Conservation (phyloP, 2,797 vertebrate species). For the Heterohyrax brucei region DNA sequence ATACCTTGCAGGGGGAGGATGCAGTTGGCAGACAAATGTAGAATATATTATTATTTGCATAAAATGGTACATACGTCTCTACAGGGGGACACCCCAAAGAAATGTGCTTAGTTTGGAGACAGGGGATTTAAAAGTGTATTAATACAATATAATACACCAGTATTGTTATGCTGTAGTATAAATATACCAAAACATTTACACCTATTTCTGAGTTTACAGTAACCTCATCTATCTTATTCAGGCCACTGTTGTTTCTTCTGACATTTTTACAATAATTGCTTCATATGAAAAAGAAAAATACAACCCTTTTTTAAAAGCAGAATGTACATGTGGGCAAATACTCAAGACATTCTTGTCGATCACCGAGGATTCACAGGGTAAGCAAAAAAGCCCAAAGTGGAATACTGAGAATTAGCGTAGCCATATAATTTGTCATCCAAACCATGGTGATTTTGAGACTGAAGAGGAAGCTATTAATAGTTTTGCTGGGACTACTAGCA, state of each 20-base stretch:
- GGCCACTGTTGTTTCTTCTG: background rate
- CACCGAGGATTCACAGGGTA: slow-evolving; percentile 2
- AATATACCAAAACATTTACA: slow-evolving; percentile 48
- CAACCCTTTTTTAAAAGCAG: slow-evolving; percentile 40
- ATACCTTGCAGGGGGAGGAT: too few relatives aligned
- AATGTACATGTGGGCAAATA: background rate
- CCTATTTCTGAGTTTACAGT: slow-evolving; percentile 55
- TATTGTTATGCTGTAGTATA: background rate
- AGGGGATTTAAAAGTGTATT: slow-evolving; percentile 11
- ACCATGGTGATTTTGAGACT: slow-evolving; percentile 3
- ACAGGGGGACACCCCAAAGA: background rate
- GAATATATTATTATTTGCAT: too few relatives aligned
- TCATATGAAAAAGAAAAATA: slow-evolving; percentile 29
- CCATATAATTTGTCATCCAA: slow-evolving; percentile 53
- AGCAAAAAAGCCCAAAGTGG: slow-evolving; percentile 24
- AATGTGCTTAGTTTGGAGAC: slow-evolving; percentile 49
- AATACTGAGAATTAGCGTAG: slow-evolving; percentile 51
- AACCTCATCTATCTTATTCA: background rate
- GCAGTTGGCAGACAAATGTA: too few relatives aligned
- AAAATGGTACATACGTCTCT: background rate
- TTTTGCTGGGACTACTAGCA: slow-evolving; percentile 11
- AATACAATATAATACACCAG: background rate
- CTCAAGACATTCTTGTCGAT: background rate
- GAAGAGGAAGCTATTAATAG: slow-evolving; percentile 47
- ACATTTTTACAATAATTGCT: slow-evolving; percentile 10